Conservation (phyloP, 2,113 vertebrate genomes). For the Beaufortia kweichowensis region DNA sequence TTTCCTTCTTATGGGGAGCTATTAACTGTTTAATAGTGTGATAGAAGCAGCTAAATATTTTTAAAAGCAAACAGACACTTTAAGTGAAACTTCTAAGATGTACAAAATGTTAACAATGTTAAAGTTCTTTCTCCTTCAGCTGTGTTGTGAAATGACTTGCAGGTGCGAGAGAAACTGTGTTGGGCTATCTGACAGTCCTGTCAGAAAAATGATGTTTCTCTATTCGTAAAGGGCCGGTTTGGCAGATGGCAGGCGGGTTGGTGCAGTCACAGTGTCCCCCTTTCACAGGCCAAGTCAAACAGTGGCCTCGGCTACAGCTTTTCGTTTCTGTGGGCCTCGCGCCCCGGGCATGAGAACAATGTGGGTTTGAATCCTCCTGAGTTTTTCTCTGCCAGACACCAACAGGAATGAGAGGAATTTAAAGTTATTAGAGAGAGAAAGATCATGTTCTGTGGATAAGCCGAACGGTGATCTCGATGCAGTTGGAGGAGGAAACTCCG, state of each 20-base stretch:
- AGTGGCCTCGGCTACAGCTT: slow-evolving; percentile 18
- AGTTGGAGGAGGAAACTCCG: slow-evolving; percentile 27
- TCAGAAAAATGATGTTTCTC: slow-evolving; percentile 45
- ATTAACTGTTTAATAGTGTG: too few relatives aligned
- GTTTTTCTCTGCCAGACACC: slow-evolving; percentile 45
- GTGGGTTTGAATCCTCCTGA: slow-evolving; percentile 45
- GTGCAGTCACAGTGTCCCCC: slow-evolving; percentile 38
- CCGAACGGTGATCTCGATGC: slow-evolving; percentile 35
- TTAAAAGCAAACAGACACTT: too few relatives aligned
- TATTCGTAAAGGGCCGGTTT: slow-evolving; percentile 39
- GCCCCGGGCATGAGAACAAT: slow-evolving; percentile 37
- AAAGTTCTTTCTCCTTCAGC: slow-evolving; percentile 35
- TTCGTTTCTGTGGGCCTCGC: slow-evolving; percentile 18
- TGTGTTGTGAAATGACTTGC: slow-evolving; percentile 38
- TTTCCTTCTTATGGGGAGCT: too few relatives aligned
- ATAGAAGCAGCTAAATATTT: too few relatives aligned
- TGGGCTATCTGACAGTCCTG: slow-evolving; percentile 21
- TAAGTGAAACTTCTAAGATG: too few relatives aligned
- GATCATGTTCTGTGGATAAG: slow-evolving; percentile 54
- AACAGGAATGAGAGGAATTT: slow-evolving; percentile 54
- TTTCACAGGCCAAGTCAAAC: slow-evolving; percentile 45
- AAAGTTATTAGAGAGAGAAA: slow-evolving; percentile 52
- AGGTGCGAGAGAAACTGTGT: slow-evolving; percentile 32
- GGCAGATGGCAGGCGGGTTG: slow-evolving; percentile 42
- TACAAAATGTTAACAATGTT: too few relatives aligned